phyloP scores from a whole-genome alignment of 2,113 vertebrate genomes.

The Electrona antarctica region DNA sequence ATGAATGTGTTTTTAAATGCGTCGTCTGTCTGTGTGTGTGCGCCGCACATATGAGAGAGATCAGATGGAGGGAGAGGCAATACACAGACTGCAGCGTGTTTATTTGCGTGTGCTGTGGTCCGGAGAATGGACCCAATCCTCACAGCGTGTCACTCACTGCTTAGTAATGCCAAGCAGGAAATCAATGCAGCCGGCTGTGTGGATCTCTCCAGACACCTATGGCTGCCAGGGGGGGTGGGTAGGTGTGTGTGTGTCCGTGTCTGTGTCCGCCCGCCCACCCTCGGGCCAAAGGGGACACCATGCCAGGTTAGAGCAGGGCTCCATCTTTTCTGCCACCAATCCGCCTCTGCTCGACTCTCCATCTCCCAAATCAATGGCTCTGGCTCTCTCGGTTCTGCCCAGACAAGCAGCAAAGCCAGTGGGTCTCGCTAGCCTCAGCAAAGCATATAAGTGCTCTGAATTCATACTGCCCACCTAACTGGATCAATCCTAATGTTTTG shows the following conservation, averaged over 20 bases:
- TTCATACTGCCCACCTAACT: slow-evolving; percentile 2
- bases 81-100: slow-evolving; percentile 16
- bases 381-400: slow-evolving; percentile 3
- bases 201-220: slow-evolving; percentile 53
- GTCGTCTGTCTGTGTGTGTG: slow-evolving; percentile 31
- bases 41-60: no score
- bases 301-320: slow-evolving; percentile 54
- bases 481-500: slow-evolving; percentile 50
- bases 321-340: slow-evolving; percentile 25
- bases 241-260: slow-evolving; percentile 23
- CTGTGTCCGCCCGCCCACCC: slow-evolving; percentile 38
- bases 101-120: slow-evolving; percentile 45
- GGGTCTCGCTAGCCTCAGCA: slow-evolving; percentile 41
- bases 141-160: slow-evolving; percentile 60
- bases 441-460: slow-evolving; percentile 36
- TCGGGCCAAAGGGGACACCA: slow-evolving; percentile 50
- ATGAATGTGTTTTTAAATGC: slow-evolving; percentile 23
- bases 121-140: slow-evolving; percentile 47
- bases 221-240: slow-evolving; percentile 42
- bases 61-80: slow-evolving; percentile 4
- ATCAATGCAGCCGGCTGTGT: slow-evolving; percentile 62
- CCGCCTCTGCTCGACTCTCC: slow-evolving; percentile 35
- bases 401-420: slow-evolving; percentile 51
- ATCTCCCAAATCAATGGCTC: slow-evolving; percentile 60
- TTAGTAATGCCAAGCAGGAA: slow-evolving; percentile 69